Conservation (phyloP, 2,113 vertebrate species). For the Marcusenius ussheri region DNA sequence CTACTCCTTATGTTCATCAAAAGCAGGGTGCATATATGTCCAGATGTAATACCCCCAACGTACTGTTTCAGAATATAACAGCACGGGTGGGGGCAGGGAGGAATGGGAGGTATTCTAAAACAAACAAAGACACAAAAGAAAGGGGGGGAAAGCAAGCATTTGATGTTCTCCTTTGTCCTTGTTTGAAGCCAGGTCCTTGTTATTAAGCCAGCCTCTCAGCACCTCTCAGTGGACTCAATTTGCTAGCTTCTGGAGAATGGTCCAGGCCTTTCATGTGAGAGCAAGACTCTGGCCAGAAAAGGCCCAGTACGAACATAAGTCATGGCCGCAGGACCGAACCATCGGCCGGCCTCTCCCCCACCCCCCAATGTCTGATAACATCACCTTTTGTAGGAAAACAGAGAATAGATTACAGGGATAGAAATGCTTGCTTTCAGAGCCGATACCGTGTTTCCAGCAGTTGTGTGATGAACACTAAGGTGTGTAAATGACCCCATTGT, state of each 20-base stretch:
- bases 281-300: slow-evolving; percentile 53
- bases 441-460: background rate
- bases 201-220: slow-evolving; percentile 63
- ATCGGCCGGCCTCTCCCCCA: background rate
- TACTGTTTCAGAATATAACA: slow-evolving; percentile 8
- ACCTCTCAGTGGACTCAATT: slow-evolving; percentile 77
- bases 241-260: slow-evolving; percentile 66
- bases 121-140: slow-evolving; percentile 27
- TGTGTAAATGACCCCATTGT: slow-evolving; percentile 9
- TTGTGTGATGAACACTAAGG: background rate
- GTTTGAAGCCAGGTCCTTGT: slow-evolving; percentile 84
- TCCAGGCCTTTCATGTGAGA: slow-evolving; percentile 79
- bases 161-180: slow-evolving; percentile 75
- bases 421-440: background rate
- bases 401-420: slow-evolving; percentile 4
- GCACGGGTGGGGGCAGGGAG: slow-evolving; percentile 33
- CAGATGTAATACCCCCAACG: slow-evolving; percentile 43
- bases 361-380: slow-evolving; percentile 48
- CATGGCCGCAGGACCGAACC: slow-evolving; percentile 54
- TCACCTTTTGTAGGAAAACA: slow-evolving; percentile 40
- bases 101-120: background rate
- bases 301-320: slow-evolving; percentile 46
- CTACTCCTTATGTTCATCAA: slow-evolving; percentile 84
- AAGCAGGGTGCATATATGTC: slow-evolving; percentile 85
- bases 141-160: slow-evolving; percentile 54